Conservation (phyloP, 2,888 invertebrate genomes). For the Podotricha telesiphe region DNA sequence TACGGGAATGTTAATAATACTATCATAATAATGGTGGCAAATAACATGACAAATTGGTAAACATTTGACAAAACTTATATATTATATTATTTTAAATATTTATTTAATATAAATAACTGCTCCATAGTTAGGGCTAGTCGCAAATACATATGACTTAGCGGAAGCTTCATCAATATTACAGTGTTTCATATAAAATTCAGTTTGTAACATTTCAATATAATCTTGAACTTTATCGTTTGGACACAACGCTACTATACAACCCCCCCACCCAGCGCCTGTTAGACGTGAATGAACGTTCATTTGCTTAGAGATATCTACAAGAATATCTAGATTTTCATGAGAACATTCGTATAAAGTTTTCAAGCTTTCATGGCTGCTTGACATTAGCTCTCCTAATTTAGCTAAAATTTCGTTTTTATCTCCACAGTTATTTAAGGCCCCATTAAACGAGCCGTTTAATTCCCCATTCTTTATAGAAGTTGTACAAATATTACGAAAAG, state of each 20-base stretch:
- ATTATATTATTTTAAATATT: not conserved
- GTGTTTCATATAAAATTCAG: constrained; percentile 86
- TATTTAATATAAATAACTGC: constrained; percentile 79
- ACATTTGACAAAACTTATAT: not conserved
- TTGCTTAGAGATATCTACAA: constrained; percentile 89
- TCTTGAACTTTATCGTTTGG: constrained; percentile 85
- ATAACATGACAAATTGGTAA: not conserved
- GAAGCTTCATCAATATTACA: constrained; percentile 80
- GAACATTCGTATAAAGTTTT: constrained; percentile 96
- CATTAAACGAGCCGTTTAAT: constrained; percentile 52
- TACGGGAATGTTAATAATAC: not conserved
- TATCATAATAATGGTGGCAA: not conserved
- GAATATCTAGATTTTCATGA: constrained; percentile 91
- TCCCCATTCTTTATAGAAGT: constrained; percentile 59
- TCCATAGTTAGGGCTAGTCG: constrained; percentile 88
- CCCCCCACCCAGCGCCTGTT: constrained; percentile 99
- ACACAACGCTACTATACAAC: constrained; percentile 95
- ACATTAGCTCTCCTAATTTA: constrained; percentile 92
- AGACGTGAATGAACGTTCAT: constrained; percentile 92
- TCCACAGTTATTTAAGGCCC: constrained; percentile 47
- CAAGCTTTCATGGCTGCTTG: constrained; percentile 93
- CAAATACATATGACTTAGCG: constrained; percentile 86
- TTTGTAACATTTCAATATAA: constrained; percentile 87
- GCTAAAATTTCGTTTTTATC: constrained; percentile 69
- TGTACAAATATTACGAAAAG: constrained; percentile 87